A percentile compares a stretch with the other conserved stretches of the same genome.
Conservation (phyloP, 2,888 invertebrate genomes). For the Cephus sareptanus region DNA sequence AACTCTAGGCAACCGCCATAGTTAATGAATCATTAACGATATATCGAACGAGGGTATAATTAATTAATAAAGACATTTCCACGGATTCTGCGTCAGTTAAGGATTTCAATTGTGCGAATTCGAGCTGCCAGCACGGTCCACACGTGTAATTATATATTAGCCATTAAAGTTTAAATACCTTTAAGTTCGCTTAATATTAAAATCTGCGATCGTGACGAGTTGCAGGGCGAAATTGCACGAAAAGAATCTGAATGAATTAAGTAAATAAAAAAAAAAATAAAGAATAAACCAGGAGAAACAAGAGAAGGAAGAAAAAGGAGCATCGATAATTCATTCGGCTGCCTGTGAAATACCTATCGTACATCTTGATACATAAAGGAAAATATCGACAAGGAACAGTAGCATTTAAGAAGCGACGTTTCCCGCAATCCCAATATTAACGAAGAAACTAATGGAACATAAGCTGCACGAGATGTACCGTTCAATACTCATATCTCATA, state of each 20-base stretch:
- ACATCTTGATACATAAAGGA: background rate
- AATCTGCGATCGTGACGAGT: background rate
- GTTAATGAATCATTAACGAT: background rate
- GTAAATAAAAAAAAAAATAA: background rate
- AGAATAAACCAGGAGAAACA: background rate
- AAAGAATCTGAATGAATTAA: background rate
- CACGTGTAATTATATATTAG: background rate
- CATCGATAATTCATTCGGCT: background rate
- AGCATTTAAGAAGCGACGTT: background rate
- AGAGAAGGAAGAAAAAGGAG: background rate
- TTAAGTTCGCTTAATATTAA: background rate
- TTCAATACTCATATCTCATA: conserved; percentile 43
- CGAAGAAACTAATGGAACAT: background rate
- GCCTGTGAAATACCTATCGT: background rate
- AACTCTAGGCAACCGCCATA: background rate
- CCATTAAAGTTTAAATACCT: background rate
- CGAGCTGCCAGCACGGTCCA: background rate
- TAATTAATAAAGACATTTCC: background rate
- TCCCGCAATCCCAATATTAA: background rate
- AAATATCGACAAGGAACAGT: background rate
- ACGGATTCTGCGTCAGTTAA: background rate
- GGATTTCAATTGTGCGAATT: background rate
- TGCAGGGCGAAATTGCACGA: background rate
- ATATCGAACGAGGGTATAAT: background rate
- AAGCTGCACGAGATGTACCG: conserved; percentile 35